Percentiles rank a stretch among this genome's conserved stretches.
Conservation (phyloP, 2,888 invertebrate species). For the Catocala sponsa region DNA sequence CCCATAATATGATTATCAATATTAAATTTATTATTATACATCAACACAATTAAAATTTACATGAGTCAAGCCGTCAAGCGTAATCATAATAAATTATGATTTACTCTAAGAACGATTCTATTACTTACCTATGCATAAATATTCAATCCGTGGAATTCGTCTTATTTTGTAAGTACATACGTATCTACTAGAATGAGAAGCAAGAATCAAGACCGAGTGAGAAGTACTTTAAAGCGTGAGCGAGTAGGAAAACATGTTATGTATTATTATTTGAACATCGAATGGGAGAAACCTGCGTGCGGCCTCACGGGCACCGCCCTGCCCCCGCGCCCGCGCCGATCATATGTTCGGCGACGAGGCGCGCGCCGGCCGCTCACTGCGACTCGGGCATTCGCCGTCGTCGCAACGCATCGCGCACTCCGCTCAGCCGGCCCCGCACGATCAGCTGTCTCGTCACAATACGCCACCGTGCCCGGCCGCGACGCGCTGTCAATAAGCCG, state of each 20-base stretch:
- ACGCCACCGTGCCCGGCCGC: conserved; percentile 52
- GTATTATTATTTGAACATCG: conserved; percentile 82
- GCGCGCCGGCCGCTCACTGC: conserved; percentile 76
- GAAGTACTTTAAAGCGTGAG: conserved; percentile 67
- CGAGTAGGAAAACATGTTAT: conserved; percentile 79
- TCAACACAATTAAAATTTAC: too few species aligned
- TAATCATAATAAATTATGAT: too few species aligned
- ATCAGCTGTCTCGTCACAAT: conserved; percentile 77
- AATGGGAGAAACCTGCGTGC: conserved; percentile 87
- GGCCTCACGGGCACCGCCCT: conserved; percentile 78
- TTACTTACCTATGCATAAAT: conserved; percentile 6
- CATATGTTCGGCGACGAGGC: conserved; percentile 82
- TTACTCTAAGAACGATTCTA: too few species aligned
- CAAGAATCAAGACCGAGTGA: conserved; percentile 56
- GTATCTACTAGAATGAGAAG: conserved; percentile 62
- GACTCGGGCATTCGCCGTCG: conserved; percentile 83
- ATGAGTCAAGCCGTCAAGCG: too few species aligned
- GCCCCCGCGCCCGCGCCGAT: conserved; percentile 77
- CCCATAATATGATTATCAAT: too few species aligned
- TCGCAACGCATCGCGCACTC: conserved; percentile 70
- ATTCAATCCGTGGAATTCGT: conserved; percentile 44
- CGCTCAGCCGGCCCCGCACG: conserved; percentile 63
- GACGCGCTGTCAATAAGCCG: conserved; percentile 76
- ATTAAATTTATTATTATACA: too few species aligned
- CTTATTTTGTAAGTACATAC: conserved; percentile 70